Conservation (phyloP, 2,797 vertebrate species). For the Anabas testudineus region DNA sequence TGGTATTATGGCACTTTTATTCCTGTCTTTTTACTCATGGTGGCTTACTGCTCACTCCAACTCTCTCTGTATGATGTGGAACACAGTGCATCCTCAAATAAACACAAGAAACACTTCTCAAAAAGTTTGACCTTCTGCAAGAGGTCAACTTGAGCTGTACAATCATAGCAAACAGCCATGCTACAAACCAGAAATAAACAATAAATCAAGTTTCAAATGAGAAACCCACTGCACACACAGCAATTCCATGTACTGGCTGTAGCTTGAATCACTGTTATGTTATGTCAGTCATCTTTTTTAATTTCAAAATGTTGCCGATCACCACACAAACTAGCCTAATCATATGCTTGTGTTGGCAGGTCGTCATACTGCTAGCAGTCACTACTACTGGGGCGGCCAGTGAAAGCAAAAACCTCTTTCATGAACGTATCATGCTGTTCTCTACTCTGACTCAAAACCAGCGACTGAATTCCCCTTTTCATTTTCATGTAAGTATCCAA, state of each 20-base stretch:
- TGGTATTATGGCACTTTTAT: neutral
- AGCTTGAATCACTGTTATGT: conserved; percentile 4
- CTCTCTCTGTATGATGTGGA: neutral
- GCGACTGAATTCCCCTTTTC: conserved; percentile 44
- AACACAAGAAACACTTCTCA: too few relatives aligned
- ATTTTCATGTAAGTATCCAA: conserved; percentile 50
- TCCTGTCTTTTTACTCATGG: neutral
- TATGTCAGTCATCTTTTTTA: conserved; percentile 15
- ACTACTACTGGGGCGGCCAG: conserved; percentile 26
- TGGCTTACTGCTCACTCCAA: neutral
- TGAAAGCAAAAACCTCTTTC: conserved; percentile 51
- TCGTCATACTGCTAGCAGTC: conserved; percentile 19
- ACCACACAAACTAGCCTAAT: conserved; percentile 38
- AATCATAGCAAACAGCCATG: neutral
- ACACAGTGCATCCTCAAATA: neutral
- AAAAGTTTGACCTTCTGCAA: too few relatives aligned
- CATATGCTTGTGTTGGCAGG: conserved; percentile 51
- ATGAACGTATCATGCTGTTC: conserved; percentile 48
- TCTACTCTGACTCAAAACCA: conserved; percentile 40
- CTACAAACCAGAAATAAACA: conserved; percentile 3
- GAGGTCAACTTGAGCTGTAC: neutral
- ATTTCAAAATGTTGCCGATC: conserved; percentile 25
- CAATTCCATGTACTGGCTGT: neutral
- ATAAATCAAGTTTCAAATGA: neutral
- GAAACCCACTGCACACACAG: neutral